Conservation (phyloP, 2,113 vertebrate species). For the Chloropsis hardwickii region DNA sequence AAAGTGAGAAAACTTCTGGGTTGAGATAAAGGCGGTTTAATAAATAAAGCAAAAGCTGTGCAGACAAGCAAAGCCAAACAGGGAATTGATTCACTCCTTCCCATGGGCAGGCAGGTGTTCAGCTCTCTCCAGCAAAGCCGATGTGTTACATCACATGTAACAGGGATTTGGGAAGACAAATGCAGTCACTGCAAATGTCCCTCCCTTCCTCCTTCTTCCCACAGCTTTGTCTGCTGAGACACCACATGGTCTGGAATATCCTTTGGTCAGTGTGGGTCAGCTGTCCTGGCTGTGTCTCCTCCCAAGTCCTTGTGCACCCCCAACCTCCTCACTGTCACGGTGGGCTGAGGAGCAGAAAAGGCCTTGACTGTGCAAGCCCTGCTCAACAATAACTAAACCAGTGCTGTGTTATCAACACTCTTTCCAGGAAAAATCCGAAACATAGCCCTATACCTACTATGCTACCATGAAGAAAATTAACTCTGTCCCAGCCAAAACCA, state of each 20-base stretch:
- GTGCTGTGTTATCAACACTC: background rate
- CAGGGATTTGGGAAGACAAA: background rate
- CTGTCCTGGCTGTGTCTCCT: background rate
- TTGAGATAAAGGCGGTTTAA: background rate
- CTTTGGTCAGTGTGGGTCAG: background rate
- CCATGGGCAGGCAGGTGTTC: background rate
- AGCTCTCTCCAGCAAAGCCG: background rate
- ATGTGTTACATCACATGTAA: rapidly evolving
- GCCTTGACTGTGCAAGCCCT: background rate
- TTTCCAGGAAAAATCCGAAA: background rate
- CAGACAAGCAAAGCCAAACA: background rate
- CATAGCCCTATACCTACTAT: background rate
- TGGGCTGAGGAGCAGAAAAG: background rate
- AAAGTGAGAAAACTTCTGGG: background rate
- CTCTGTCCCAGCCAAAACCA: background rate
- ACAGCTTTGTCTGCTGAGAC: background rate
- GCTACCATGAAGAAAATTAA: background rate
- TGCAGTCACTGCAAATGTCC: rapidly evolving
- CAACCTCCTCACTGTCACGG: rapidly evolving
- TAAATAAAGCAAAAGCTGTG: background rate
- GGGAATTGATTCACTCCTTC: background rate
- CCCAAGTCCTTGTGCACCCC: background rate
- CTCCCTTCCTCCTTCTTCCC: background rate
- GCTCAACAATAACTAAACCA: background rate
- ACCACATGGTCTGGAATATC: background rate